These are phyloP conservation scores for Lamprologus lemairii DNA, from an alignment of 2,113 vertebrate genomes.

Conservation along the genomic window DNA sequence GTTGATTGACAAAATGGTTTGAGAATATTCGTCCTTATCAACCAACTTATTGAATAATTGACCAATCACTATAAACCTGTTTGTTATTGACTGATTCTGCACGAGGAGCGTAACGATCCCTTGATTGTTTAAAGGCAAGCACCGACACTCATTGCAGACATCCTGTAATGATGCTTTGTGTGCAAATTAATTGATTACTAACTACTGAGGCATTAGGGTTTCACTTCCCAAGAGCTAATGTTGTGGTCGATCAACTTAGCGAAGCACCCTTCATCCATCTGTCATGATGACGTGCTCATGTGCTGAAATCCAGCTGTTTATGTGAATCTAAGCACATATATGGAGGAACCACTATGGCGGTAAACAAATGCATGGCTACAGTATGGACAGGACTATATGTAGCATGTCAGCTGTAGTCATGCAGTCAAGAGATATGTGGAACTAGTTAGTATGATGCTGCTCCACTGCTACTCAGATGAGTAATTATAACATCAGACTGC, in stretches of 20 bases:
- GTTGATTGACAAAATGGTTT: neutral
- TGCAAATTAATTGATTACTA: conserved; percentile 53
- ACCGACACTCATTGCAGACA: conserved; percentile 15
- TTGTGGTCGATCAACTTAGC: conserved; percentile 21
- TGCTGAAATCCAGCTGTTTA: neutral
- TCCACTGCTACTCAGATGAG: neutral
- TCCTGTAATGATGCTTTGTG: conserved; percentile 40
- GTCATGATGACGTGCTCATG: neutral
- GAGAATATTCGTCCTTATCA: neutral
- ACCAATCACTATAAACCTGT: neutral
- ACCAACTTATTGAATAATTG: neutral
- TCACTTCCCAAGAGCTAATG: conserved; percentile 52
- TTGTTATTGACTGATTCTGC: neutral
- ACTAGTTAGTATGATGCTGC: neutral
- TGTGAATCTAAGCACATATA: neutral
- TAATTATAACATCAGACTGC: neutral
- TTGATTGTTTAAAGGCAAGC: conserved; percentile 1
- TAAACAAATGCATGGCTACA: neutral
- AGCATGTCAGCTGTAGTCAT: conserved; percentile 10
- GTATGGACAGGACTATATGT: neutral
- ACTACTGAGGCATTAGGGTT: conserved; percentile 40
- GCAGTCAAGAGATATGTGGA: neutral
- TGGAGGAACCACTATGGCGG: neutral
- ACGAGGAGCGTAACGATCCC: neutral
- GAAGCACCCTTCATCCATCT: neutral